Conservation (phyloP, 2,113 vertebrate species). For the Dipodomys stephensi region DNA sequence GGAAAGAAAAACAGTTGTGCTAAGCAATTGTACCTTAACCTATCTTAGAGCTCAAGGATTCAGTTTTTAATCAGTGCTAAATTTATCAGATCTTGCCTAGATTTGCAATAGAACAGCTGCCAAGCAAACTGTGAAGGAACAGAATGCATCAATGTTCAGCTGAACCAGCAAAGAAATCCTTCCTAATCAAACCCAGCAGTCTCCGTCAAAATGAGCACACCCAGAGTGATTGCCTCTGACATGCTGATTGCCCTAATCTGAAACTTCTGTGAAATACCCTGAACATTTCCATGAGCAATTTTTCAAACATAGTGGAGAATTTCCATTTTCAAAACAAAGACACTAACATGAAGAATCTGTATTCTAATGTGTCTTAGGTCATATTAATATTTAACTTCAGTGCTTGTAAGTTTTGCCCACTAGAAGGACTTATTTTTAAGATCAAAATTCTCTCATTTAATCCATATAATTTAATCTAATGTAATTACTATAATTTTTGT, state of each 20-base stretch:
- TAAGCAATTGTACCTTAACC: constrained; percentile 23
- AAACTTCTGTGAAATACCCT: not conserved
- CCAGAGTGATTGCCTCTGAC: not conserved
- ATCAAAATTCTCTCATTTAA: not conserved
- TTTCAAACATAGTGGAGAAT: not conserved
- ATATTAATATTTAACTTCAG: not conserved
- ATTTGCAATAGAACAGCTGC: constrained; percentile 63
- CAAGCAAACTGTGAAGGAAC: constrained; percentile 58
- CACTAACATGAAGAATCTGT: not conserved
- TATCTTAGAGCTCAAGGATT: constrained; percentile 45
- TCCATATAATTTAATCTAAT: not conserved
- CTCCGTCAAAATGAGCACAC: not conserved
- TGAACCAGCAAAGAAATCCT: constrained; percentile 53
- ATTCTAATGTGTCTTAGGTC: not conserved
- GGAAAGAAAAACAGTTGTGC: constrained; percentile 5
- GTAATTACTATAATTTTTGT: too few species aligned
- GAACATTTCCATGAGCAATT: not conserved
- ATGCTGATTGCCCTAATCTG: fast-evolving
- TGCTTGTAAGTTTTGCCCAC: not conserved
- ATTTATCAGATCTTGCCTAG: constrained; percentile 61
- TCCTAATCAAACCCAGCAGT: not conserved
- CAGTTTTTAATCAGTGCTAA: constrained; percentile 66
- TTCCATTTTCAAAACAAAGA: not conserved
- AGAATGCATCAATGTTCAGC: not conserved
- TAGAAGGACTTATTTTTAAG: not conserved